phyloP scores from a whole-genome alignment of 2,113 vertebrate genomes.

The Halcyon malimbica region DNA sequence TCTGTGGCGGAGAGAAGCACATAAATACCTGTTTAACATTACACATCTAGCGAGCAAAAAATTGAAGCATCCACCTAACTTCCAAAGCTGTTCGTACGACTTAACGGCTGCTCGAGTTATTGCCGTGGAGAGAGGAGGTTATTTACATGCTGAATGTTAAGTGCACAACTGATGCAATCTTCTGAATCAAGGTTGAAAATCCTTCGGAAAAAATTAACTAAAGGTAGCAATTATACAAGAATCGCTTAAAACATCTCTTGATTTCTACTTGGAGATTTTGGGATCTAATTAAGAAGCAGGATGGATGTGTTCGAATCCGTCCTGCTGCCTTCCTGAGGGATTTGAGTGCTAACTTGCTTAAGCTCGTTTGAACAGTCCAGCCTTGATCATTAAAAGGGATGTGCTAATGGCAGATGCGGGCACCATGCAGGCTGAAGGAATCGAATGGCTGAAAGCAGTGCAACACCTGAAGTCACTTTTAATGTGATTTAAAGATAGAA shows the following conservation, averaged over 20 bases:
- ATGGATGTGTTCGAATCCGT: neutral
- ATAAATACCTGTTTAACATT: neutral
- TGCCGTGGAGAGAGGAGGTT: neutral
- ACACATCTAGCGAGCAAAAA: neutral
- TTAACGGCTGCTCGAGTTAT: neutral
- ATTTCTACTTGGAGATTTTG: slow-evolving; percentile 32
- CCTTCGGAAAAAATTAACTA: neutral
- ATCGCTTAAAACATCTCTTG: neutral
- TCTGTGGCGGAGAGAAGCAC: neutral
- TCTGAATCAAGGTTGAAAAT: neutral
- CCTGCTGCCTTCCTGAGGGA: slow-evolving; percentile 10
- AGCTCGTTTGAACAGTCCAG: neutral
- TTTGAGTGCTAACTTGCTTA: neutral
- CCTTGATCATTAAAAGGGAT: slow-evolving; percentile 32
- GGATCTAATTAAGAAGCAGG: slow-evolving; percentile 47
- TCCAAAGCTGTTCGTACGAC: neutral
- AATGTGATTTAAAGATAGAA: neutral
- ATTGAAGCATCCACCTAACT: neutral
- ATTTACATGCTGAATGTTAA: neutral
- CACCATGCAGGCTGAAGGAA: neutral
- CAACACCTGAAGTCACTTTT: slow-evolving; percentile 46
- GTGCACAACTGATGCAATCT: neutral
- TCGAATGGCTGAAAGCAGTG: neutral
- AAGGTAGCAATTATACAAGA: neutral
- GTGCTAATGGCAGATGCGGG: neutral